phyloP scores from a whole-genome alignment of 2,888 invertebrate genomes.

The Eurois occulta region DNA sequence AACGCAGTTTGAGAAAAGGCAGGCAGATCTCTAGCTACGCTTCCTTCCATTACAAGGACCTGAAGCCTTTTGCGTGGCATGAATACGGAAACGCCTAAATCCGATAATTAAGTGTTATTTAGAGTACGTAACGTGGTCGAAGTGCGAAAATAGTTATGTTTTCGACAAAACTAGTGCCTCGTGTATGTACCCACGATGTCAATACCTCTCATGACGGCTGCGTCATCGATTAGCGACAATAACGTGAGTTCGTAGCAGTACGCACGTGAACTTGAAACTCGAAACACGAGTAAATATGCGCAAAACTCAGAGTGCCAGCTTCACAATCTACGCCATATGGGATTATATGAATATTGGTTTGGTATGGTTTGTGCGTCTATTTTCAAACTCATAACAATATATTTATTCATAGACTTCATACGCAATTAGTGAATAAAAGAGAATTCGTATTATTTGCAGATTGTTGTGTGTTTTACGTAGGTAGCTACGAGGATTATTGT shows the following conservation, averaged over 20 bases:
- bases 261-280: constrained; percentile 6
- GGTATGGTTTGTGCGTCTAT: background rate
- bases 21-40: background rate
- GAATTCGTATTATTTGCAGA: background rate
- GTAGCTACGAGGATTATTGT: too few species aligned
- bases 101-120: background rate
- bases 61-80: background rate
- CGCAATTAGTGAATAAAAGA: background rate
- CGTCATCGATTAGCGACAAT: background rate
- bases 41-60: background rate
- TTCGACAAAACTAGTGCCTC: constrained; percentile 7
- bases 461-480: too few species aligned
- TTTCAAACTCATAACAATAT: background rate
- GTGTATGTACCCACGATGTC: background rate
- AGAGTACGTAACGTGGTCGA: background rate
- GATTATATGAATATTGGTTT: too few species aligned
- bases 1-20: too few species aligned
- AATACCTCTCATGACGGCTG: background rate
- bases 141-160: constrained; percentile 24
- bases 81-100: background rate
- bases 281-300: background rate
- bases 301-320: background rate
- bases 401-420: background rate
- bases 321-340: background rate
- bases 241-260: background rate